Conservation (phyloP, 2,797 vertebrate species). For the Girardinus metallicus region DNA sequence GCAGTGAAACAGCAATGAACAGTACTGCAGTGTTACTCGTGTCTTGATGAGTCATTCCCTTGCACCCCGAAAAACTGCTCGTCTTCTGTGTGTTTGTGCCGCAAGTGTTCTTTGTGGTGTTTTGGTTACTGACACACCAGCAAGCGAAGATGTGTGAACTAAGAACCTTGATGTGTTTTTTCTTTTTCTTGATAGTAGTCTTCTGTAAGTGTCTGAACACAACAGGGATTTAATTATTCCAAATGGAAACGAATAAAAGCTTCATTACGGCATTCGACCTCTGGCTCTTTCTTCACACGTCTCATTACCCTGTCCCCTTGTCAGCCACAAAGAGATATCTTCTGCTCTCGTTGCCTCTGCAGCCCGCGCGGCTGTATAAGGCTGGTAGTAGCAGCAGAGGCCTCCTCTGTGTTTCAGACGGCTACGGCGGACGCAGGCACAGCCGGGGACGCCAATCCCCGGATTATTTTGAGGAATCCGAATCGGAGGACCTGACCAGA, state of each 20-base stretch:
- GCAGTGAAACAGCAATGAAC: constrained; percentile 84
- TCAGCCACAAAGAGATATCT: constrained; percentile 73
- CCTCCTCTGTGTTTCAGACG: constrained; percentile 85
- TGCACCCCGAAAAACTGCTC: constrained; percentile 58
- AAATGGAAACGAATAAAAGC: constrained; percentile 28
- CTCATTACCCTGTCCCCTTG: constrained; percentile 63
- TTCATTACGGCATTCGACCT: constrained; percentile 17
- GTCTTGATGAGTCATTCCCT: constrained; percentile 60
- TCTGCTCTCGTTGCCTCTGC: constrained; percentile 71
- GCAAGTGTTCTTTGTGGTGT: constrained; percentile 46
- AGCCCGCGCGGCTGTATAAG: constrained; percentile 70
- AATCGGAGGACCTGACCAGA: constrained; percentile 87
- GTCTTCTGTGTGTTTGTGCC: constrained; percentile 56
- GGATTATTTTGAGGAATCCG: constrained; percentile 91
- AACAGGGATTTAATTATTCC: constrained; percentile 1
- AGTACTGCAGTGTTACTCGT: constrained; percentile 57
- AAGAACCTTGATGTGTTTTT: constrained; percentile 46
- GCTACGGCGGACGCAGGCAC: constrained; percentile 84
- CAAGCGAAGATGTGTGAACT: constrained; percentile 75
- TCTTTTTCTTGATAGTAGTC: too few species aligned
- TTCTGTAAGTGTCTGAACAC: constrained; percentile 5
- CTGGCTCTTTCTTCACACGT: constrained; percentile 75
- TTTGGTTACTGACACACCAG: constrained; percentile 53
- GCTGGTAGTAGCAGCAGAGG: constrained; percentile 76
- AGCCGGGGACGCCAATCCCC: constrained; percentile 83